Conservation (phyloP, 1,140 invertebrate genomes). For the Aphis gossypii region DNA sequence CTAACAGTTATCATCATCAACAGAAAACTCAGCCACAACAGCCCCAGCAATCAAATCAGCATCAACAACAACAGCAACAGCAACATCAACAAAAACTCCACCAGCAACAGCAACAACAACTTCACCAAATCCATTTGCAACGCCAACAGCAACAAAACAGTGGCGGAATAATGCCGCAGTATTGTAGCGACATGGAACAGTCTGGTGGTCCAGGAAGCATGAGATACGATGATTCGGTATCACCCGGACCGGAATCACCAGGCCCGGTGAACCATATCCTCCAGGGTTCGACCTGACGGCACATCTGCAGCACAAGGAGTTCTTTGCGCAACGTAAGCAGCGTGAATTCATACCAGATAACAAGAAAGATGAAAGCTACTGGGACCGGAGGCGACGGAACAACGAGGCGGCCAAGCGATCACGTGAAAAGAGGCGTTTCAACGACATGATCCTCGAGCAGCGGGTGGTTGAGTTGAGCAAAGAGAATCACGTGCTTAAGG, state of each 20-base stretch:
- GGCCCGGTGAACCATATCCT: constrained; percentile 62
- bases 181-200: constrained; percentile 62
- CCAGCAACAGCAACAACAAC: neutral
- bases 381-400: constrained; percentile 92
- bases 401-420: constrained; percentile 96
- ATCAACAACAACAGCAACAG: constrained; percentile 12
- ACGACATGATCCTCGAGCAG: constrained; percentile 96
- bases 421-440: constrained; percentile 92
- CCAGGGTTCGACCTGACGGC: constrained; percentile 67
- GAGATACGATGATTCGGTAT: constrained; percentile 60
- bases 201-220: constrained; percentile 60
- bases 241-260: constrained; percentile 57
- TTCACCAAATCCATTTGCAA: neutral
- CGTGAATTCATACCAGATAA: constrained; percentile 96
- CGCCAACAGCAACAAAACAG: constrained; percentile 61
- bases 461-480: constrained; percentile 92
- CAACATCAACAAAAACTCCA: constrained; percentile 31
- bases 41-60: neutral
- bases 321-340: constrained; percentile 88
- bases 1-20: constrained; percentile 15
- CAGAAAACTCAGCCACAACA: constrained; percentile 58
- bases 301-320: constrained; percentile 72
- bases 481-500: constrained; percentile 91
- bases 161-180: constrained; percentile 59
- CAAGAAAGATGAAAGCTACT: constrained; percentile 97